phyloP scores from a whole-genome alignment of 2,797 vertebrate genomes.

The Psittacula echo region DNA sequence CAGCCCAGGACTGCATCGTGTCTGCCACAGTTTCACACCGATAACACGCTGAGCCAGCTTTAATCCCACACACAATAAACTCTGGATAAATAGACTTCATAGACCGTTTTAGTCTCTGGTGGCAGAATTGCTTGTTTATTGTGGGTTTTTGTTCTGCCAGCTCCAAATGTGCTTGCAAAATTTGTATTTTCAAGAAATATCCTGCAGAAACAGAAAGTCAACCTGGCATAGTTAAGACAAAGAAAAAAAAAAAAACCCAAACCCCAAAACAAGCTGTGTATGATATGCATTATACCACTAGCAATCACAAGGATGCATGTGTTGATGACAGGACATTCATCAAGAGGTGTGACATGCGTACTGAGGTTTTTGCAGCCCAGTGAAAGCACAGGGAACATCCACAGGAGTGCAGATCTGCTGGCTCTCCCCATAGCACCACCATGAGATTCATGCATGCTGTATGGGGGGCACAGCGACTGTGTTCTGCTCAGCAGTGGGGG shows the following conservation, averaged over 20 bases:
- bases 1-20: background rate
- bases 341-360: background rate
- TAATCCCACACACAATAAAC: background rate
- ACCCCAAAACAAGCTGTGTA: background rate
- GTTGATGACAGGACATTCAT: background rate
- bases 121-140: background rate
- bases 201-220: background rate
- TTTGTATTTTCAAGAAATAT: background rate
- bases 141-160: background rate
- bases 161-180: background rate
- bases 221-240: background rate
- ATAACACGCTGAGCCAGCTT: background rate
- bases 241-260: background rate
- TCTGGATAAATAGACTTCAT: fast-evolving
- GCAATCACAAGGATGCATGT: background rate
- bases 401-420: background rate
- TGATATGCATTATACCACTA: background rate
- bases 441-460: background rate
- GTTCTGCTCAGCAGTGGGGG: background rate
- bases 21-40: background rate
- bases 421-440: too few species aligned
- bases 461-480: background rate
- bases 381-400: background rate
- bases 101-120: background rate
- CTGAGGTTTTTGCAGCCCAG: background rate